Percentiles rank a stretch among this genome's conserved stretches.
Conservation (phyloP, 2,888 invertebrate genomes). For the Acronicta leporina region DNA sequence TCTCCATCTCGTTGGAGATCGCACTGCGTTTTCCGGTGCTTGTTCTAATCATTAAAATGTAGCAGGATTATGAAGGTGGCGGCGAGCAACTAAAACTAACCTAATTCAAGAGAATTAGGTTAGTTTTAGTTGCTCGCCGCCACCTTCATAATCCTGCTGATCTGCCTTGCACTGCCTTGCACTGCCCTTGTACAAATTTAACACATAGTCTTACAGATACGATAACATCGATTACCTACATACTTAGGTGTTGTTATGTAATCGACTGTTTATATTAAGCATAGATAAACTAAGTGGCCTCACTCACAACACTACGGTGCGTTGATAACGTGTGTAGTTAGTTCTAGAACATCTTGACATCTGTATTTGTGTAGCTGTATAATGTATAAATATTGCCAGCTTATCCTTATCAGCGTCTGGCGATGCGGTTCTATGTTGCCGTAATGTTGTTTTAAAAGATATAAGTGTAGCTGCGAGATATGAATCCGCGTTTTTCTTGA, state of each 20-base stretch:
- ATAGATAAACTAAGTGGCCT: slow-evolving; percentile 45
- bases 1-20: no score
- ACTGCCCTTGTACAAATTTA: slow-evolving; percentile 37
- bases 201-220: slow-evolving; percentile 33
- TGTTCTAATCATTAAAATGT: no score
- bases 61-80: no score
- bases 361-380: slow-evolving; percentile 34
- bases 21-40: no score
- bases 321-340: slow-evolving; percentile 43
- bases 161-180: slow-evolving; percentile 8
- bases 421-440: slow-evolving; percentile 18
- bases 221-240: slow-evolving; percentile 44
- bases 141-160: background rate
- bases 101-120: no score
- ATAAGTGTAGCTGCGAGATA: background rate
- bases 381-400: slow-evolving; percentile 37
- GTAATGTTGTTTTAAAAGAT: slow-evolving; percentile 20
- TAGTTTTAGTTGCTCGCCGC: background rate
- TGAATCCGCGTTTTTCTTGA: background rate
- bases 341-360: slow-evolving; percentile 51
- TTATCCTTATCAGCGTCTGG: slow-evolving; percentile 34
- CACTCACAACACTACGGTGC: slow-evolving; percentile 24
- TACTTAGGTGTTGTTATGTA: slow-evolving; percentile 41
- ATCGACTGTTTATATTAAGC: slow-evolving; percentile 37
- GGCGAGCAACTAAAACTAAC: no score